A percentile compares a stretch with the other conserved stretches of the same genome.
Conservation (phyloP, 2,888 invertebrate genomes). For the Stenotaenia linearis region DNA sequence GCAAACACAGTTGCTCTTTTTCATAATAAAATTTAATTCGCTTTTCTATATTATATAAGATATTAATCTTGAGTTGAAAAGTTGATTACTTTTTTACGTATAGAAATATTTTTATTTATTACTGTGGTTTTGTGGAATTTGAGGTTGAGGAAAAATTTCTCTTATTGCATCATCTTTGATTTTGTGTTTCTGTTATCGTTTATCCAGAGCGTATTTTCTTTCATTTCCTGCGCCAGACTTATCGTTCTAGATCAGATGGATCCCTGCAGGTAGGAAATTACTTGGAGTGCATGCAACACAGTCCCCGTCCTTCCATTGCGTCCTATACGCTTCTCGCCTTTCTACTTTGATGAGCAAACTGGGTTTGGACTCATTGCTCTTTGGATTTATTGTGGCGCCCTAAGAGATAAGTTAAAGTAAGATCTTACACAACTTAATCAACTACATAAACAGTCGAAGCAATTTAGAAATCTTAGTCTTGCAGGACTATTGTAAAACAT, state of each 20-base stretch:
- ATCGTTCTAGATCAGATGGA: neutral
- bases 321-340: neutral
- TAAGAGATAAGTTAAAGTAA: too few relatives aligned
- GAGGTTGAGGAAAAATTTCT: neutral
- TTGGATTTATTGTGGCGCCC: too few relatives aligned
- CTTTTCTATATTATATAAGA: neutral
- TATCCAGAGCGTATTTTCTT: neutral
- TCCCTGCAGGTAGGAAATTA: slow-evolving; percentile 9
- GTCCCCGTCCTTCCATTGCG: neutral
- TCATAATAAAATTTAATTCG: neutral
- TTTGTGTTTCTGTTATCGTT: slow-evolving; percentile 9
- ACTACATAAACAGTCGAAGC: too few relatives aligned
- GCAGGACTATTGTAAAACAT: too few relatives aligned
- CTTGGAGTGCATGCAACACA: slow-evolving; percentile 9
- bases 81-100: too few relatives aligned
- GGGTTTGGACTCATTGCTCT: neutral
- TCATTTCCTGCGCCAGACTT: slow-evolving; percentile 4
- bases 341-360: neutral
- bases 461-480: too few relatives aligned
- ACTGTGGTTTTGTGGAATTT: neutral
- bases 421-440: too few relatives aligned
- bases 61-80: neutral
- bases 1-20: neutral
- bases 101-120: neutral
- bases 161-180: neutral